Evolutionary conservation across 2,888 invertebrate species (phyloP).

Genomic region (Panzeria rudis): DNA sequence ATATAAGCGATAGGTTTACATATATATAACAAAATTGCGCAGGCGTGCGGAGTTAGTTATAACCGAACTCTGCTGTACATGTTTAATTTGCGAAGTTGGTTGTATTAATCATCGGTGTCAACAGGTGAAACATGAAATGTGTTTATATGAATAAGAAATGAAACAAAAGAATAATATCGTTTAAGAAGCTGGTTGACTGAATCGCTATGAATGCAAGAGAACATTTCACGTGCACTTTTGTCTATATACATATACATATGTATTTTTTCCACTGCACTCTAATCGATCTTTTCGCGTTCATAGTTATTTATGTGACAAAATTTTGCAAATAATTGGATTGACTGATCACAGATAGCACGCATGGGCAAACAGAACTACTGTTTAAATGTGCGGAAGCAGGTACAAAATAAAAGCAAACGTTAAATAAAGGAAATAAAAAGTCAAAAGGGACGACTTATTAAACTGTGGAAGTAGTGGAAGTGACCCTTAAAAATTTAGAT

Average conservation of each 20-base stretch:
- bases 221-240: conserved; percentile 46
- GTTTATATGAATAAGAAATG: conserved; percentile 42
- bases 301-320: conserved; percentile 84
- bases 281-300: conserved; percentile 72
- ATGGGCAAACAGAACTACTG: conserved; percentile 65
- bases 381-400: conserved; percentile 45
- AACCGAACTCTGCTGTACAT: not conserved
- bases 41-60: too few relatives aligned
- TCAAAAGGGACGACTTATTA: conserved; percentile 3
- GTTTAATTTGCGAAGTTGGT: conserved; percentile 33
- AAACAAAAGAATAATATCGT: conserved; percentile 25
- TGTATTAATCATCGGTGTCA: conserved; percentile 73
- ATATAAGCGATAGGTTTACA: too few relatives aligned
- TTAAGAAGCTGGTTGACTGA: conserved; percentile 45
- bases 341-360: conserved; percentile 82
- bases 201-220: conserved; percentile 52
- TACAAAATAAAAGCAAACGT: conserved; percentile 18
- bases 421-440: conserved; percentile 13
- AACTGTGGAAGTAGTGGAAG: conserved; percentile 39
- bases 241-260: not conserved
- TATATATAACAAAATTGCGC: too few relatives aligned
- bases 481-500: conserved; percentile 67
- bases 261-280: conserved; percentile 40
- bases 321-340: conserved; percentile 84
- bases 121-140: conserved; percentile 79